phyloP scores from a whole-genome alignment of 2,888 invertebrate species.

The Leuctra nigra region DNA sequence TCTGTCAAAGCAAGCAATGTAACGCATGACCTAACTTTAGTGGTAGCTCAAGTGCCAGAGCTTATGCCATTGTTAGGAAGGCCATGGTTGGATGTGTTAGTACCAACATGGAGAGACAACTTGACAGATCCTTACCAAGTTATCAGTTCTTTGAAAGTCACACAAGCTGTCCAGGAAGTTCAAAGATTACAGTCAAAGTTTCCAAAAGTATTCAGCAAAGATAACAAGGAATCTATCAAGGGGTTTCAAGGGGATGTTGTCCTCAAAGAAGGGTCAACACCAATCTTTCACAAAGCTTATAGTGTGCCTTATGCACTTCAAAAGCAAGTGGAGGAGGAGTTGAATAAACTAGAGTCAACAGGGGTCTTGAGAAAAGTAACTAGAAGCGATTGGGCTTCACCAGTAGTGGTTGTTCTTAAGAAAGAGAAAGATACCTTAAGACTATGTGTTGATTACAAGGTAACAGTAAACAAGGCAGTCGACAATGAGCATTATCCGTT shows the following conservation, averaged over 20 bases:
- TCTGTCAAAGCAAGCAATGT: background rate
- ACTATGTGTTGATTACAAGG: constrained; percentile 30
- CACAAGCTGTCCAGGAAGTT: background rate
- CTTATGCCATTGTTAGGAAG: background rate
- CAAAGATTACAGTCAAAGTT: background rate
- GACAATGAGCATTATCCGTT: constrained; percentile 29
- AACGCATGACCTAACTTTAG: background rate
- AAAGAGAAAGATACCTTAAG: constrained; percentile 26
- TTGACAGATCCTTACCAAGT: no score
- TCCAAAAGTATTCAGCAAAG: background rate
- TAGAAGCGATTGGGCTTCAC: background rate
- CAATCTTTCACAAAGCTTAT: constrained; percentile 6
- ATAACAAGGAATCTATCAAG: constrained; percentile 2
- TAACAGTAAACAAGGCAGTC: constrained; percentile 32
- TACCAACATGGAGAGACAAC: background rate
- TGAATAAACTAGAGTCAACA: background rate
- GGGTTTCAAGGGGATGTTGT: constrained; percentile 2
- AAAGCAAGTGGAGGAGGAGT: background rate
- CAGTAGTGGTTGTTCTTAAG: constrained; percentile 34
- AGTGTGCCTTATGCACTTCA: background rate
- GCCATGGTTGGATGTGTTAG: constrained; percentile 1
- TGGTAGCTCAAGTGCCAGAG: background rate
- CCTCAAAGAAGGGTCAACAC: background rate
- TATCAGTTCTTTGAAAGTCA: no score
- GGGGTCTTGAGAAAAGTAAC: background rate